Percentiles rank a stretch among this genome's conserved stretches.
Evolutionary conservation across 2,797 vertebrate genomes (phyloP).

Genomic region (Clarias laeviceps): DNA sequence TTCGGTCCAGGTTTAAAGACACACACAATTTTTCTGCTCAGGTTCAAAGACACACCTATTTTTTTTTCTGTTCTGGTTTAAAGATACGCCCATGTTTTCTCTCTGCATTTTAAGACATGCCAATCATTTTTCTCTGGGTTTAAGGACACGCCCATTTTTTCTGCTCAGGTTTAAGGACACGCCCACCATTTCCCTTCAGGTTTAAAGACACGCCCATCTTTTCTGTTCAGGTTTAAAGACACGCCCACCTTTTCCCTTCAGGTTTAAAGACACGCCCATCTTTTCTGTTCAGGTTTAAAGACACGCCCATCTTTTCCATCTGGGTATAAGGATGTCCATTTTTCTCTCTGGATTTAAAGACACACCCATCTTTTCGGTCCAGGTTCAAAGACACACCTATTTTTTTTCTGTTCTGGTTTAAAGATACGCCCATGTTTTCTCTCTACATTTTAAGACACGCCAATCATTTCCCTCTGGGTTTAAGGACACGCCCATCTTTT

Average conservation of each 20-base stretch:
- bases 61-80: background rate
- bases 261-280: background rate
- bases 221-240: background rate
- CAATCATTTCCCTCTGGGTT: background rate
- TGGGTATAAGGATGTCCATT: no score
- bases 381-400: background rate
- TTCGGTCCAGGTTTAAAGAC: background rate
- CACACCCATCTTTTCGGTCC: background rate
- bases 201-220: background rate
- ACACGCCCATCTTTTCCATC: background rate
- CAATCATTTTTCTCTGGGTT: background rate
- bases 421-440: no score
- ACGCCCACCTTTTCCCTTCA: fast-evolving
- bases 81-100: no score
- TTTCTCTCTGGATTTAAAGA: fast-evolving
- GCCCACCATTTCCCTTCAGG: fast-evolving
- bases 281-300: background rate
- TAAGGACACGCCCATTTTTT: background rate
- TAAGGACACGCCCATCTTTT: background rate
- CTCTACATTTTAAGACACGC: no score
- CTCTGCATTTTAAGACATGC: background rate
- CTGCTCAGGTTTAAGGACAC: background rate
- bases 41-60: background rate
- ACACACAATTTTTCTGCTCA: background rate
- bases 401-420: background rate